Base-by-base conservation (phyloP, 2,797 vertebrate species). In the Natrix natrix region DNA sequence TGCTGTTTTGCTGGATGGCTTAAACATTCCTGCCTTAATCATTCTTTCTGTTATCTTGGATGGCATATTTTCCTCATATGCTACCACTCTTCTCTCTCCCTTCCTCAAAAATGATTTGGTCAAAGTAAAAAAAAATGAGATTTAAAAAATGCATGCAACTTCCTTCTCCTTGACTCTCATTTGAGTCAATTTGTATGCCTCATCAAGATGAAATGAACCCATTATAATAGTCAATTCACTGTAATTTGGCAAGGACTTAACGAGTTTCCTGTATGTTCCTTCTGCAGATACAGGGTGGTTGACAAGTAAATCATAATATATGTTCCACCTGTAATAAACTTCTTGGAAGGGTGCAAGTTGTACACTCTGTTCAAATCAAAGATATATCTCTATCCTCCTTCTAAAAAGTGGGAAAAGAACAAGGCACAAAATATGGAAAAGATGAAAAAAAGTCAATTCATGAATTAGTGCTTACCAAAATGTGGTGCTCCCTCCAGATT, bases 11-110 rank as follows among this genome's bases (percentile, higher is more conserved):
- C 4, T 83, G 37, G 74, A 48, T 11, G 4, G 37, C 37, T 5
- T 24, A 83, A 56, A 78, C 43, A 87, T 89, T 43, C 59, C 87
- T 4, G 14, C 0, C 1, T 37, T 54, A 1, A 8, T 8, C 0
- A 32, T 0, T 52, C 88, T 28, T 61, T 3, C 14, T 48, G 55
- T 69, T 28, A 54, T 43, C n/a, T 78, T 48, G 24, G 32, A 43
- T 22, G 16, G 10, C 32, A 43, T 0, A 54, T 57, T 57, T 57
- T 10, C 6, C 26, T 22, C 32, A 57, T 7, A 14, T 13, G n/a
- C 48, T 92, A 87, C 87, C 20, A 74, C 12, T 8, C 5, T 17
- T 12, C 32, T 3, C 48, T 52, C 26, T 13, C 11, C 32, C 37
- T 20, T 12, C 12, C 55, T 52, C 61, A 48, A 24, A 52, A 54